Evolutionary conservation across 2,113 vertebrate species (phyloP).

Genomic region (Cynocephalus volans): DNA sequence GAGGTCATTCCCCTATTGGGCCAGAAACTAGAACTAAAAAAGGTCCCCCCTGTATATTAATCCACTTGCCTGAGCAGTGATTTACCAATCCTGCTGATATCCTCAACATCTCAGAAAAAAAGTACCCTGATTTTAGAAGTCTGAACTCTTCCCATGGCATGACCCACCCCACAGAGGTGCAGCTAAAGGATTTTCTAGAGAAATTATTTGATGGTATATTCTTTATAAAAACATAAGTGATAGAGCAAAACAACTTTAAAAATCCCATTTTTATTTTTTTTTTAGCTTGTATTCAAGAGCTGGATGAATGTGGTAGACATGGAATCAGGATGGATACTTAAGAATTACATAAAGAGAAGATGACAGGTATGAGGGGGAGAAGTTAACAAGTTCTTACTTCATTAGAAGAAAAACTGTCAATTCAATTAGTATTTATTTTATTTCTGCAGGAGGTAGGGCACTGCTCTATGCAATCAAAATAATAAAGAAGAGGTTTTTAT

Average conservation of each 20-base stretch:
- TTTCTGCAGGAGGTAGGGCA: background rate
- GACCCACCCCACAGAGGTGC: background rate
- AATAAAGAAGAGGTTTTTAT: constrained; percentile 40
- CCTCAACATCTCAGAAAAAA: background rate
- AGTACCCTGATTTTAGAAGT: background rate
- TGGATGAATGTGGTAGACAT: constrained; percentile 15
- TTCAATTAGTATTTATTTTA: constrained; percentile 70
- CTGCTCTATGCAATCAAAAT: constrained; percentile 8
- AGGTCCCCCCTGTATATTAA: rapidly evolving
- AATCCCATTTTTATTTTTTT: background rate
- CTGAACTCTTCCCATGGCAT: background rate
- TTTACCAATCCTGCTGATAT: background rate
- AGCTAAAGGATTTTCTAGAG: background rate
- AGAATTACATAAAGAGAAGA: constrained; percentile 39
- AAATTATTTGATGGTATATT: background rate
- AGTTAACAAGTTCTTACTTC: constrained; percentile 60
- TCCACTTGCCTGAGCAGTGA: background rate
- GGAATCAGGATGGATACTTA: constrained; percentile 40
- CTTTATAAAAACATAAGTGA: constrained; percentile 19
- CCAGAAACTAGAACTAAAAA: background rate
- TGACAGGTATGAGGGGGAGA: constrained; percentile 63
- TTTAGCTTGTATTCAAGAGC: constrained; percentile 59
- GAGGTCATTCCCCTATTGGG: background rate
- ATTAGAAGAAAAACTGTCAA: constrained; percentile 58
- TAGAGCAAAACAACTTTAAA: constrained; percentile 23